Conservation (phyloP, 53 echinoderm and acorn worm genomes). For the Holothuria leucospilota region DNA sequence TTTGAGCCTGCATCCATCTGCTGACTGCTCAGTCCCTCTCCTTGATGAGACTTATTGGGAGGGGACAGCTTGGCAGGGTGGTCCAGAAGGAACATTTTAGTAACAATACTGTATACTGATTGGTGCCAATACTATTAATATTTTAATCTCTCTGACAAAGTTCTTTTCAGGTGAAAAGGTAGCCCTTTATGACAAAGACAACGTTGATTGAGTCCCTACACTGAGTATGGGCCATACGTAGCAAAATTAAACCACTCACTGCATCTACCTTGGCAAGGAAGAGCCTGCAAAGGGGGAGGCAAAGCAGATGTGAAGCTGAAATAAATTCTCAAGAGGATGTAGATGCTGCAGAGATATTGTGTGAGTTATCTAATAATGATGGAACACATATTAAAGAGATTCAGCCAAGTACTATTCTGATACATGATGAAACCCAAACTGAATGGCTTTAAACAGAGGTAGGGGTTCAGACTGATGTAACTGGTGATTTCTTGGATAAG, state of each 20-base stretch:
- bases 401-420: not conserved
- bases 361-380: not conserved
- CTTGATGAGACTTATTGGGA: too few species aligned
- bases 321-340: not conserved
- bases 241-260: conserved; percentile 4
- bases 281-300: conserved; percentile 21
- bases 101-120: too few species aligned
- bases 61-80: too few species aligned
- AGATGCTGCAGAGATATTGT: not conserved
- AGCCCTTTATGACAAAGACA: not conserved
- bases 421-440: not conserved
- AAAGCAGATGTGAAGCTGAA: not conserved
- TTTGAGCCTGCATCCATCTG: too few species aligned
- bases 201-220: conserved; percentile 49
- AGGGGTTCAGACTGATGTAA: conserved; percentile 7
- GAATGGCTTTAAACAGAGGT: not conserved
- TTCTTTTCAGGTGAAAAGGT: not conserved
- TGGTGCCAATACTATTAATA: too few species aligned
- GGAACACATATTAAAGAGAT: not conserved
- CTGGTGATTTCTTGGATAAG: conserved; percentile 14
- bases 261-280: not conserved
- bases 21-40: too few species aligned
- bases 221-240: conserved; percentile 25
- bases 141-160: too few species aligned
- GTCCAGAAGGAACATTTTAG: too few species aligned